A percentile compares a stretch with the other conserved stretches of the same genome.
phyloP scores from a whole-genome alignment of 2,113 vertebrate genomes.

The Pseudopodoces humilis region DNA sequence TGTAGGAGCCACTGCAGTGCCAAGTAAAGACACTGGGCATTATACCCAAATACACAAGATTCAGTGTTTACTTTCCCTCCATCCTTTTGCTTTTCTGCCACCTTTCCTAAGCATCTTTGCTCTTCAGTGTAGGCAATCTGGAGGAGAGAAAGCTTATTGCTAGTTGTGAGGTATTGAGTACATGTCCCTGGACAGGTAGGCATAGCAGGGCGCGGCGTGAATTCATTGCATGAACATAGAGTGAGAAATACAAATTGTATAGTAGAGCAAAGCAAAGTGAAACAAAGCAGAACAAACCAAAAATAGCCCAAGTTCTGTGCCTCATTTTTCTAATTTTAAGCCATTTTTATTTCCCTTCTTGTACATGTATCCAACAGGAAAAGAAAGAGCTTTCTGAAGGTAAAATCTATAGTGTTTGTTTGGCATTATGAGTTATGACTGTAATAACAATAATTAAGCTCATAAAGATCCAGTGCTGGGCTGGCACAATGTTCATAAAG shows the following conservation, averaged over 20 bases:
- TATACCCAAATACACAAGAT: background rate
- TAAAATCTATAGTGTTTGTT: background rate
- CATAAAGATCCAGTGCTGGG: background rate
- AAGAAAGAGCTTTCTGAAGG: background rate
- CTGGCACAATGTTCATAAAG: background rate
- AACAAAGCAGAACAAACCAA: background rate
- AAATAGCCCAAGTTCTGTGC: background rate
- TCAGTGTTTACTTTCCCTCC: background rate
- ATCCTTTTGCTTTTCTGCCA: background rate
- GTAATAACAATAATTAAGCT: background rate
- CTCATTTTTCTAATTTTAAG: background rate
- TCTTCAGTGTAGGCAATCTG: background rate
- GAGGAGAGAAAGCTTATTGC: background rate
- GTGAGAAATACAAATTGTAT: background rate
- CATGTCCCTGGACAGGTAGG: background rate
- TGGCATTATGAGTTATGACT: background rate
- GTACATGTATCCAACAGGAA: background rate
- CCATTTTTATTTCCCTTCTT: background rate
- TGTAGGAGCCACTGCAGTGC: background rate
- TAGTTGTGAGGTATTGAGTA: background rate
- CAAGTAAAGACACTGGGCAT: background rate
- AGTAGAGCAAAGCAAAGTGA: background rate
- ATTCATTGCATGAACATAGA: background rate
- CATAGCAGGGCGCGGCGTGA: background rate
- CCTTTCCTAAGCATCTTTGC: background rate